Base-by-base conservation (phyloP, 2,888 invertebrate species). In the Stenodera caucasica region DNA sequence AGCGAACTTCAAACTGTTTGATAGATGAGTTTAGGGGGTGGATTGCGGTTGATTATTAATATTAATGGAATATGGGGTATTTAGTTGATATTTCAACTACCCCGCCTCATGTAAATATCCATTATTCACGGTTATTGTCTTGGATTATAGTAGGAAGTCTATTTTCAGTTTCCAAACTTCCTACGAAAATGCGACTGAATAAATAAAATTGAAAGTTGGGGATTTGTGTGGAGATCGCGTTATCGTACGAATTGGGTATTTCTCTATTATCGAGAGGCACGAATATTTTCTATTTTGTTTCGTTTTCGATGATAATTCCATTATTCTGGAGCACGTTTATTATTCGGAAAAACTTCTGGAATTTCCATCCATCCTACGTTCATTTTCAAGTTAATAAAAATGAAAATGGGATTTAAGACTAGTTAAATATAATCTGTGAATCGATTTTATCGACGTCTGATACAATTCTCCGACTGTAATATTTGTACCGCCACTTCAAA, bases 401-500 rank as follows among this genome's bases (percentile, higher is more conserved):
- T 15, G 18, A 18, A 40, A 18, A 40, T 40, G 18, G 2, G 18
- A 40, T 11, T 9, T 2, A 11, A 21, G 12, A 11, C 1, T 45
- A 18, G 15, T 8, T 37, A 2, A 21, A 45, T 21, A 21, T 11
- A 11, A 21, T 12, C 18, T 3, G 21, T 9, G 15, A 21, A 45
- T 45, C 11, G 21, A 45, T 21, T 45, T 21, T 45, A 21, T 11
- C 15, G 7, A 1, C 7, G 2, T 32, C 9, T 3, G 5, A 45
- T 45, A 45, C 45, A 45, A 21, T 18, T 12, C 21, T 21, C 45
- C 4, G 5, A 21, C 12, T 11, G 45, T 45, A 45, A 45, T 45
- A 45, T 45, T 45, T 45, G 45, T 45, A 45, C 21, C 21, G 45
- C 5, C 45, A 45, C 9, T 45, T 45, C 45, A 45, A 45, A 45